Percentiles rank a stretch among this genome's conserved stretches.
phyloP scores from a whole-genome alignment of 1,140 invertebrate species.

The Meloidogyne floridensis region DNA sequence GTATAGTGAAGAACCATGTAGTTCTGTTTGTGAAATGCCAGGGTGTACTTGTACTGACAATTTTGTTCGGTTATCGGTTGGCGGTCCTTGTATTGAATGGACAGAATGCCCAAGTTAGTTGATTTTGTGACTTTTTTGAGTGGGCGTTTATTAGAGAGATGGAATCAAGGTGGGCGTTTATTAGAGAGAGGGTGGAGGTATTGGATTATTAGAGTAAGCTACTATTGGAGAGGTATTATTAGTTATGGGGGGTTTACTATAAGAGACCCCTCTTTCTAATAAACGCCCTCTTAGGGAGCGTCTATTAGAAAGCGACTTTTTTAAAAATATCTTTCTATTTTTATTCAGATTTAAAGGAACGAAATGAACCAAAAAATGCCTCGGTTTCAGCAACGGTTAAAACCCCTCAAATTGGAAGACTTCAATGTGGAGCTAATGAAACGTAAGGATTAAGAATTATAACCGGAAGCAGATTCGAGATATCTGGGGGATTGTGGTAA shows the following conservation, averaged over 20 bases:
- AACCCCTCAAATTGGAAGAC: slow-evolving; percentile 14
- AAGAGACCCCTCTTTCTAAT: too few relatives aligned
- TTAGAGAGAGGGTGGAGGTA: too few relatives aligned
- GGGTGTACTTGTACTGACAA: slow-evolving; percentile 65
- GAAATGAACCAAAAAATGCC: background rate
- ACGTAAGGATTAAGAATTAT: slow-evolving; percentile 28
- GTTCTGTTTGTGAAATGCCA: slow-evolving; percentile 50
- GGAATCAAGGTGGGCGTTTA: too few relatives aligned
- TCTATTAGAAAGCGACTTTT: too few relatives aligned
- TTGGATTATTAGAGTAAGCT: too few relatives aligned
- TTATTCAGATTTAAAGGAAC: background rate
- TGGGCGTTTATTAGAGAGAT: background rate
- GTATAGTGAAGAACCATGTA: slow-evolving; percentile 63
- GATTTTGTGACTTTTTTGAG: background rate
- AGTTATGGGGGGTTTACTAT: too few relatives aligned
- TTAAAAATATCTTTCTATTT: background rate
- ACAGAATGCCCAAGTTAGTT: slow-evolving; percentile 56
- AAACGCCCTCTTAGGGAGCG: too few relatives aligned
- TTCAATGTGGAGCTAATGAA: slow-evolving; percentile 56
- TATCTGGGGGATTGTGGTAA: too few relatives aligned
- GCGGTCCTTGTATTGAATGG: slow-evolving; percentile 60
- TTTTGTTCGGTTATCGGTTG: slow-evolving; percentile 47
- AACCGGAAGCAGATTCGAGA: background rate
- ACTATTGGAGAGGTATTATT: too few relatives aligned
- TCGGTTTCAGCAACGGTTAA: background rate